Conservation (phyloP, 2,888 invertebrate species). For the Eudemis profundana region DNA sequence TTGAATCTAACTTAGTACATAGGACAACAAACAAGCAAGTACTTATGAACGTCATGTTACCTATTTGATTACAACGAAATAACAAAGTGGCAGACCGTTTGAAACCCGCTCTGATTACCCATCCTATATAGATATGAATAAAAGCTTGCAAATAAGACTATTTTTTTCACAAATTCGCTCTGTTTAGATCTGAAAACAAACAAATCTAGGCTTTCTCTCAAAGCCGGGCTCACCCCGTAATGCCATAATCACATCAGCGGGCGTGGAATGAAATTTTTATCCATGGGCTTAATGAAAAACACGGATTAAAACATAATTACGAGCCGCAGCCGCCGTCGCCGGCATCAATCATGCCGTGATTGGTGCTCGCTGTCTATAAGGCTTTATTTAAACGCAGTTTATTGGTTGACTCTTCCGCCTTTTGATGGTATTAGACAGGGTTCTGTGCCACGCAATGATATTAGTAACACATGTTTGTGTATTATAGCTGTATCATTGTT, state of each 20-base stretch:
- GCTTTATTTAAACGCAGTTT: conserved; percentile 26
- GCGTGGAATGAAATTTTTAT: conserved; percentile 18
- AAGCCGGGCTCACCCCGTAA: conserved; percentile 2
- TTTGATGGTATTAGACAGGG: neutral
- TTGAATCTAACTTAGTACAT: too few species aligned
- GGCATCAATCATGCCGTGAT: conserved; percentile 28
- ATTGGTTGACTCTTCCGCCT: conserved; percentile 1
- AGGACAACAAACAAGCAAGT: too few species aligned
- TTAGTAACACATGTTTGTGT: neutral
- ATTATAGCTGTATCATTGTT: neutral
- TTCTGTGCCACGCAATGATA: neutral
- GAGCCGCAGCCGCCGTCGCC: neutral
- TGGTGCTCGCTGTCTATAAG: conserved; percentile 6
- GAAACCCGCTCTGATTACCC: too few species aligned
- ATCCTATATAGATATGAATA: too few species aligned
- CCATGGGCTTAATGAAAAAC: conserved; percentile 28
- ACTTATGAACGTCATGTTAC: too few species aligned
- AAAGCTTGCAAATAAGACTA: too few species aligned
- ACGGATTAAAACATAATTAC: conserved; percentile 30
- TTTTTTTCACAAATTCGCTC: neutral
- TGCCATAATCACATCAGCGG: conserved; percentile 24
- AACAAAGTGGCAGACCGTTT: too few species aligned
- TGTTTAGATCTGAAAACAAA: conserved; percentile 13
- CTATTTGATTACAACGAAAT: too few species aligned
- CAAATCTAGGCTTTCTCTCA: conserved; percentile 1